Conservation (phyloP, 2,797 vertebrate species). For the Gallinago stenura region DNA sequence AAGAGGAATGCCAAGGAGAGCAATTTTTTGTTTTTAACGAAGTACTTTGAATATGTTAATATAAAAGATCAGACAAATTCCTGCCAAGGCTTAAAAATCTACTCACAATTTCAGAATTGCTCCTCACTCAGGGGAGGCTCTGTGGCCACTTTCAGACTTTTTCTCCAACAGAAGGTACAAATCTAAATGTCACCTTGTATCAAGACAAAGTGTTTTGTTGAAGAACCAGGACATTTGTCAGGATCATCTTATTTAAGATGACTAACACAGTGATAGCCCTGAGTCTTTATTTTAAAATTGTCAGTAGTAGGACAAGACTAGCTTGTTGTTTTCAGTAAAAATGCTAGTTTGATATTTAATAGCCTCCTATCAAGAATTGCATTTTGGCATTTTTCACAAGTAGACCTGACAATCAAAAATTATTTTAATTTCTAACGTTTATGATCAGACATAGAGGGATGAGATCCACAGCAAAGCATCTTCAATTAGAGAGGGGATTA, state of each 20-base stretch:
- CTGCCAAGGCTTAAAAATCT: neutral
- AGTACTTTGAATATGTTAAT: neutral
- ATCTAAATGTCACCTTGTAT: neutral
- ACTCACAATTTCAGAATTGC: neutral
- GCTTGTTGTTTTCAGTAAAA: neutral
- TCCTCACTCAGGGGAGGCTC: neutral
- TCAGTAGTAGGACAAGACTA: neutral
- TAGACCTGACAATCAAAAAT: neutral
- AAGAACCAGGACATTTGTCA: constrained; percentile 4
- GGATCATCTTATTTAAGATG: neutral
- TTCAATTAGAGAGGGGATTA: neutral
- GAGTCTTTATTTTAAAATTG: neutral
- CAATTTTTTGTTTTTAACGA: neutral
- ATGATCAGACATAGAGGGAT: rapidly evolving
- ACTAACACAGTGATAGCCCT: neutral
- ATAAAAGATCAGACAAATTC: neutral
- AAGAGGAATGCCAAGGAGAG: neutral
- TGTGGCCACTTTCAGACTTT: neutral
- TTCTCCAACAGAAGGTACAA: constrained; percentile 19
- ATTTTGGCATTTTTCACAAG: neutral
- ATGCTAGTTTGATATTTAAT: neutral
- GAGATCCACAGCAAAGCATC: neutral
- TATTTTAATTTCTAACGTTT: neutral
- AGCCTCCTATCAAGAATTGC: neutral
- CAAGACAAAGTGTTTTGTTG: neutral